A percentile compares a stretch with the other conserved stretches of the same genome.
Evolutionary conservation across 35 echinoderm and acorn worm genomes (phyloP).

Genomic region (Anneissia japonica): DNA sequence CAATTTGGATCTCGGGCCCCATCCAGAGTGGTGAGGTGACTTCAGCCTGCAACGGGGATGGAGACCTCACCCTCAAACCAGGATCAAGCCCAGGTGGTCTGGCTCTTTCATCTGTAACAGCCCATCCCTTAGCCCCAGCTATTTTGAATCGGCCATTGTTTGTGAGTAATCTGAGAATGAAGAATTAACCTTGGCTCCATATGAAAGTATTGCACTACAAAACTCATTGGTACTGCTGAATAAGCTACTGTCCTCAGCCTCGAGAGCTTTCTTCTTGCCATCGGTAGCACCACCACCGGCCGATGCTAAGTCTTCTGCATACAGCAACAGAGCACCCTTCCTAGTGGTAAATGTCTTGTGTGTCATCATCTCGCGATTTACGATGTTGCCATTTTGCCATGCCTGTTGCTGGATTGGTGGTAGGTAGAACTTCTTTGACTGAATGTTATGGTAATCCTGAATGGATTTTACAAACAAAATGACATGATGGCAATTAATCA

Average conservation of each 20-base stretch:
- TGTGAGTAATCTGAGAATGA: too few species aligned
- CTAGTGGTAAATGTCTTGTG: conserved; percentile 83
- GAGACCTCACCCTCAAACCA: too few species aligned
- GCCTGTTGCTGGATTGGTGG: conserved; percentile 75
- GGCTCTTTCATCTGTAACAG: too few species aligned
- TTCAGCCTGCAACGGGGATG: too few species aligned
- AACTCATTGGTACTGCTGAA: conserved; percentile 84
- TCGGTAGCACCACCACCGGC: not conserved
- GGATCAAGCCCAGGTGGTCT: too few species aligned
- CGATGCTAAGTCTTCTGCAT: conserved; percentile 79
- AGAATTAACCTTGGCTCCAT: conserved; percentile 71
- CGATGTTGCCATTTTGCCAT: conserved; percentile 30
- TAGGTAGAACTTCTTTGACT: conserved; percentile 63
- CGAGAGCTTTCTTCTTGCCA: conserved; percentile 50
- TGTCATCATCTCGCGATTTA: conserved; percentile 30
- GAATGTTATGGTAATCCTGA: conserved; percentile 93
- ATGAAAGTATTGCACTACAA: conserved; percentile 83
- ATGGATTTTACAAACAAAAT: too few species aligned
- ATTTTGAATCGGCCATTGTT: too few species aligned
- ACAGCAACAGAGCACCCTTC: conserved; percentile 85
- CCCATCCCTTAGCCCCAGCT: too few species aligned
- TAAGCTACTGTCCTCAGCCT: conserved; percentile 73
- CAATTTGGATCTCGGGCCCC: too few species aligned
- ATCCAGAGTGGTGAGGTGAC: too few species aligned
- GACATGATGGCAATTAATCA: not conserved